Evolutionary conservation across 2,888 invertebrate genomes (phyloP).

Genomic region (Eupeodes luniger): DNA sequence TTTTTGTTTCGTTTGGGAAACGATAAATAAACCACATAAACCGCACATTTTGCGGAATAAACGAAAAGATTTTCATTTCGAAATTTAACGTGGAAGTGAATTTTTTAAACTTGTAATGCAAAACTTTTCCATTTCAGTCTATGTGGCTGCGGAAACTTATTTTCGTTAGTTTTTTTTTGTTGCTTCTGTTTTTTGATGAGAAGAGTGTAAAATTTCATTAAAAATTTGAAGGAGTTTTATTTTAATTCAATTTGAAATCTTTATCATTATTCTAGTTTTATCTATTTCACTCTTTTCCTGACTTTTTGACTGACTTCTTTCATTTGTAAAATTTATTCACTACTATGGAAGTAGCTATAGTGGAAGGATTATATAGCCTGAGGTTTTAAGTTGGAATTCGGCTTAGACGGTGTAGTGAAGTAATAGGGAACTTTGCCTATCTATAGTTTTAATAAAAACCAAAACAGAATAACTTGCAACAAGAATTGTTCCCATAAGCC

Average conservation of each 20-base stretch:
- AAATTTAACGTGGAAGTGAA: background rate
- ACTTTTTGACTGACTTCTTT: slow-evolving; percentile 1
- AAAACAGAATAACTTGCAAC: no score
- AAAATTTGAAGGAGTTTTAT: background rate
- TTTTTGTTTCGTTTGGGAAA: background rate
- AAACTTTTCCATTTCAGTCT: background rate
- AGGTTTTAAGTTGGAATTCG: background rate
- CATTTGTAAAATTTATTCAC: slow-evolving; percentile 7
- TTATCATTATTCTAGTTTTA: background rate
- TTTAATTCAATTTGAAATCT: background rate
- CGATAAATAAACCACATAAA: background rate
- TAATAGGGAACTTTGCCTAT: no score
- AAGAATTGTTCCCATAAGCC: no score
- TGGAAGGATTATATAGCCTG: background rate
- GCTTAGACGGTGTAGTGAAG: no score
- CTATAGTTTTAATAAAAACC: no score
- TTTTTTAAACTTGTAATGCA: background rate
- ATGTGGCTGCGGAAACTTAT: background rate
- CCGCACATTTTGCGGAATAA: background rate
- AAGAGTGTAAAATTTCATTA: background rate
- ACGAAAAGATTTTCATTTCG: background rate
- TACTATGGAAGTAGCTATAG: background rate
- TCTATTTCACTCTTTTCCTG: background rate
- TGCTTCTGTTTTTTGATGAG: background rate
- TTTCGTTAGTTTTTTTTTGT: background rate